Percentiles rank a stretch among this genome's conserved stretches.
phyloP scores from a whole-genome alignment of 2,797 vertebrate species.

The Hippopotamyrus pictus region DNA sequence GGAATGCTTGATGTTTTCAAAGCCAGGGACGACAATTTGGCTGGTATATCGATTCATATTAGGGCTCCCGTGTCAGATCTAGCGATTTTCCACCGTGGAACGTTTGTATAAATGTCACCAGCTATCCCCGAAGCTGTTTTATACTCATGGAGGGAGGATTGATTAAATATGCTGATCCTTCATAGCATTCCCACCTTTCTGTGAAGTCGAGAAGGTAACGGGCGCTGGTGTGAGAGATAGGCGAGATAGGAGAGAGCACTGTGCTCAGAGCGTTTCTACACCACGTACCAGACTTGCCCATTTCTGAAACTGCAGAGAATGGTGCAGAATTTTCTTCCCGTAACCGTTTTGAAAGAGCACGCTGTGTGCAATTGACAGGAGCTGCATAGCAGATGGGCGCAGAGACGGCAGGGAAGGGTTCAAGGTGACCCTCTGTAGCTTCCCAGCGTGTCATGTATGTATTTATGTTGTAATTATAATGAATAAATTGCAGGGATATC shows the following conservation, averaged over 20 bases:
- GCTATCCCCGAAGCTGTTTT: not conserved
- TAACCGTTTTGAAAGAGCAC: not conserved
- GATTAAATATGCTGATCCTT: not conserved
- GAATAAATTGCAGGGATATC: not conserved
- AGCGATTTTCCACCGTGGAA: not conserved
- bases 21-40: not conserved
- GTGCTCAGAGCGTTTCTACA: not conserved
- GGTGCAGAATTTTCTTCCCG: not conserved
- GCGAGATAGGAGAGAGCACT: no score
- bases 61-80: not conserved
- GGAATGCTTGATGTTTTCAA: not conserved
- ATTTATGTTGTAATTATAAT: not conserved
- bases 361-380: not conserved
- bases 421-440: not conserved
- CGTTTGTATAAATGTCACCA: not conserved
- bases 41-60: not conserved
- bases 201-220: not conserved
- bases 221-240: not conserved
- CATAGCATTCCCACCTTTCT: not conserved
- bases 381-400: not conserved
- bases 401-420: not conserved
- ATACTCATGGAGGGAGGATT: not conserved
- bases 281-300: not conserved
- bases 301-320: not conserved
- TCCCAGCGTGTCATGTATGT: not conserved